These are phyloP conservation scores for Uloborus diversus DNA, from an alignment of 1,140 invertebrate species.

Conservation along the genomic window DNA sequence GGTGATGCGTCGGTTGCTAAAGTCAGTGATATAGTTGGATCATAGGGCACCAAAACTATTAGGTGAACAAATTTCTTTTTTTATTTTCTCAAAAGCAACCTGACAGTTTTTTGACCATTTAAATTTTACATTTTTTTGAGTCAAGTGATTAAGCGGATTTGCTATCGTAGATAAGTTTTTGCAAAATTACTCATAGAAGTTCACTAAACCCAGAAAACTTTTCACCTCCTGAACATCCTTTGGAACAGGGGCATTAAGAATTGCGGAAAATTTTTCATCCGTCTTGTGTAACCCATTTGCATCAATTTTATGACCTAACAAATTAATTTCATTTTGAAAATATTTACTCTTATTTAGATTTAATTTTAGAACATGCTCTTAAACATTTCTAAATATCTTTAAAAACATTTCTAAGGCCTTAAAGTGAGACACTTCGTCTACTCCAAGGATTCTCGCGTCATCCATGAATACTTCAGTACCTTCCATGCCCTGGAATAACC, in stretches of 20 bases:
- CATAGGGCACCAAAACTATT: no score
- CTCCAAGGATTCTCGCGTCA: slow-evolving; percentile 5
- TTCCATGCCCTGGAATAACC: slow-evolving; percentile 8
- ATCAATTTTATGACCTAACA: no score
- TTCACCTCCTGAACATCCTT: background rate
- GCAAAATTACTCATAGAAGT: no score
- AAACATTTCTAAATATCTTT: no score
- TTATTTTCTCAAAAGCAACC: background rate
- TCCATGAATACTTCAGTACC: slow-evolving; percentile 1
- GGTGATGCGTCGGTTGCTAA: slow-evolving; percentile 65
- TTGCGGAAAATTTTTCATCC: background rate
- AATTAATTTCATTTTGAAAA: no score
- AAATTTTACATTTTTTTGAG: background rate
- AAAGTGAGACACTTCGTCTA: no score
- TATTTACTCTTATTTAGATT: no score
- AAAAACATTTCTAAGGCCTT: no score
- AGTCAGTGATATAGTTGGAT: no score
- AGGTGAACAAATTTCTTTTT: no score
- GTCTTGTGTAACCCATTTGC: no score
- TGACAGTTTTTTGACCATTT: background rate
- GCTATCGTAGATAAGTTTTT: background rate
- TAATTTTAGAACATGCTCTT: no score
- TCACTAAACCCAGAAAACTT: slow-evolving; percentile 11
- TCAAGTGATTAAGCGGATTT: background rate
- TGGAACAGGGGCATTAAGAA: background rate